Base-by-base conservation (phyloP, 2,888 invertebrate genomes). In the Empis stercorea region DNA sequence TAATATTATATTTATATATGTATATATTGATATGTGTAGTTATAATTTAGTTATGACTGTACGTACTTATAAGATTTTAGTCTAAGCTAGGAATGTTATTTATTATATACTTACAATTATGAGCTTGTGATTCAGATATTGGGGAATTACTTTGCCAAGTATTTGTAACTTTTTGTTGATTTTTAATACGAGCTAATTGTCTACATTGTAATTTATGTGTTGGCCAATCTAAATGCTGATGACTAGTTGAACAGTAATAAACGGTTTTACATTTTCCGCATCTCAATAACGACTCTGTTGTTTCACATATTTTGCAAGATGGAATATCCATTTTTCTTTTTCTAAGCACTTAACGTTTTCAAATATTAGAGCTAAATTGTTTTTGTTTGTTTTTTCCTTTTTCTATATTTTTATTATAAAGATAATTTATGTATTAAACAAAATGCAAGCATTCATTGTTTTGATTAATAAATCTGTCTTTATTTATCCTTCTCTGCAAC, bases 191-290 rank as follows among this genome's bases (percentile, higher is more conserved):
- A 53, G 70, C 64, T 60, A 72, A 61, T 58, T 72, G 71, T 45
- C 68, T 66, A 63, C 81, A 82, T 56, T 74, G 71, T 55, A 67
- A 68, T 71, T 80, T 86, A 62, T 89, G 88, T 55, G 72, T 74
- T 61, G 79, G 80, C 87, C 87, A 88, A 63, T 88, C 84, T 58
- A 77, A 72, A 53, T 76, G 78, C 68, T 88, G 88, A 65, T 89
- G 88, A 52, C 80, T 80, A 56, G 78, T 81, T 50, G 80, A 81
- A 69, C 88, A 89, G 67, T 89, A 89, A 66, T 79, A 81, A 44
- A 78, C 74, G 50, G 68, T 69, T 61, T 81, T 80, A 65, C 89
- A 89, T 56, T 82, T 77, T 55, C 79, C 77, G 68, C 88, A 88
- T 57, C 84, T 77, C 52, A 80, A 71, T 57, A 84, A 68, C 48